Conservation (phyloP, 2,113 vertebrate genomes). For the Glaucidium brasilianum region DNA sequence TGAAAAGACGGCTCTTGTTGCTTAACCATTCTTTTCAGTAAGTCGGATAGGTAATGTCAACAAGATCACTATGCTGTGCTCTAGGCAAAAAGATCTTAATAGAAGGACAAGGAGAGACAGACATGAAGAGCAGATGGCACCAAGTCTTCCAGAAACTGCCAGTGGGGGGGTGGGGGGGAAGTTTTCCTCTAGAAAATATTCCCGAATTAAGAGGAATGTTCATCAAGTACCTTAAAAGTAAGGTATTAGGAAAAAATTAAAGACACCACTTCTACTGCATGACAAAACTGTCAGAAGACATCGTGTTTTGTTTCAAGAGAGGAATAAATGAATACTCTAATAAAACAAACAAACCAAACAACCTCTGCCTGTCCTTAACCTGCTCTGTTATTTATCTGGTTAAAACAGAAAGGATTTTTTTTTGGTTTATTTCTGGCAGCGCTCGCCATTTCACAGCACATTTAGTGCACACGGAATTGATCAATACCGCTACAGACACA, state of each 20-base stretch:
- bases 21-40: background rate
- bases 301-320: accelerated
- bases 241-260: background rate
- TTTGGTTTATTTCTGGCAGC: slow-evolving; percentile 67
- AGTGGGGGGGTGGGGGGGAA: background rate
- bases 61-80: background rate
- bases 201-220: background rate
- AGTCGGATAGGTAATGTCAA: background rate
- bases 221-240: background rate
- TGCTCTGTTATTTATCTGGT: slow-evolving; percentile 3
- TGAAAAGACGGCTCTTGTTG: background rate
- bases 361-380: background rate
- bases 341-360: too few relatives aligned
- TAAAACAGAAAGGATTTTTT: slow-evolving; percentile 51
- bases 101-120: background rate
- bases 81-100: background rate
- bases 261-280: background rate
- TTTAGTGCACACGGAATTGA: slow-evolving; percentile 73
- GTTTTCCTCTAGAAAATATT: background rate
- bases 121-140: background rate
- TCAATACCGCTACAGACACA: slow-evolving; percentile 82
- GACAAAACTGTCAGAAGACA: background rate
- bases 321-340: background rate
- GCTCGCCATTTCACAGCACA: slow-evolving; percentile 77
- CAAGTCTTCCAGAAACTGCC: background rate